Conservation (phyloP, 2,888 invertebrate species). For the Caradrina kadenii region DNA sequence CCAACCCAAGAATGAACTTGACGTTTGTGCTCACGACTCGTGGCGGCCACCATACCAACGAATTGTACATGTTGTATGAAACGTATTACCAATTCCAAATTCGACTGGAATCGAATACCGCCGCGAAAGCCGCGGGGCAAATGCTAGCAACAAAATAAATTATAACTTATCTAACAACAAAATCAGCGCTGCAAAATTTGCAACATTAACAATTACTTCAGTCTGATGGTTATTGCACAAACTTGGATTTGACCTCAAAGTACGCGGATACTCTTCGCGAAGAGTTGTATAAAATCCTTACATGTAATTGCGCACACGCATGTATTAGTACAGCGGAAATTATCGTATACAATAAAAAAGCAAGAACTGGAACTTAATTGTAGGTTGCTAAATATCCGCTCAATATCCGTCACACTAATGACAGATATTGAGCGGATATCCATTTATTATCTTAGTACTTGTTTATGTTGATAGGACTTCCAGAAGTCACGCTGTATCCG, state of each 20-base stretch:
- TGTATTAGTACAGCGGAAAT: slow-evolving; percentile 44
- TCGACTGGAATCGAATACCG: no score
- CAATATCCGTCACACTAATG: background rate
- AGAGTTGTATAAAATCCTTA: slow-evolving; percentile 44
- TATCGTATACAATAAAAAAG: slow-evolving; percentile 41
- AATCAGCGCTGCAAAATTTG: slow-evolving; percentile 28
- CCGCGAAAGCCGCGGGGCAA: no score
- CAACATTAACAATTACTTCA: slow-evolving; percentile 27
- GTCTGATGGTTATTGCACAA: slow-evolving; percentile 20
- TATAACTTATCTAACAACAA: slow-evolving; percentile 23
- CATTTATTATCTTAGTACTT: background rate
- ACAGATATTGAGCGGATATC: background rate
- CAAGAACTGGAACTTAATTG: slow-evolving; percentile 27
- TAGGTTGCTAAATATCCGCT: background rate
- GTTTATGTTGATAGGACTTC: background rate
- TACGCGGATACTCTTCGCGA: slow-evolving; percentile 41
- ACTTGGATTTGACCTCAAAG: slow-evolving; percentile 36
- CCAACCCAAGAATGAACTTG: no score
- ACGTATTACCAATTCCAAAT: no score
- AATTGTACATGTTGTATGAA: no score
- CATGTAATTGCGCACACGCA: slow-evolving; percentile 5
- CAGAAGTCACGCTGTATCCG: background rate
- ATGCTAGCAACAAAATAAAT: background rate
- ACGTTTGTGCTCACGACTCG: no score
- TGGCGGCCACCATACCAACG: no score